A percentile compares a stretch with the other conserved stretches of the same genome.
Evolutionary conservation across 2,797 vertebrate genomes (phyloP).

Genomic region (Caiman crocodilus): DNA sequence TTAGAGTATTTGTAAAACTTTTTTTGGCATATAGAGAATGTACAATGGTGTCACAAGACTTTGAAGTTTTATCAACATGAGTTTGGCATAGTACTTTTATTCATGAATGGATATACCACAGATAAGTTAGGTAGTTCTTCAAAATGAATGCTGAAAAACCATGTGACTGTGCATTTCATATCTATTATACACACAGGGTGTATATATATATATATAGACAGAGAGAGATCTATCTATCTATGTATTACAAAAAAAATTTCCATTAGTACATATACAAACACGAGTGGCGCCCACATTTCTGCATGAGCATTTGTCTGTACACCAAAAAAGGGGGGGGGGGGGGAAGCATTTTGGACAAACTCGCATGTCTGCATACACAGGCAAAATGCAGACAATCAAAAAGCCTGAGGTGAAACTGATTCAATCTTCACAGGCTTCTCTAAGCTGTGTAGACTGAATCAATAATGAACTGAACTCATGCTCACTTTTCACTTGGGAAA

Average conservation of each 20-base stretch:
- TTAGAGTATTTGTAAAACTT: not conserved
- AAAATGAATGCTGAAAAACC: conserved; percentile 9
- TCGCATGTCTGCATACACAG: too few relatives aligned
- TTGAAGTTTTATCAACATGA: not conserved
- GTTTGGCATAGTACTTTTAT: not conserved
- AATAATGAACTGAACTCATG: too few relatives aligned
- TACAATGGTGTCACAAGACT: not conserved
- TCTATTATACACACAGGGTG: not conserved
- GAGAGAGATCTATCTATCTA: too few relatives aligned
- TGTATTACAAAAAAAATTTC: not conserved
- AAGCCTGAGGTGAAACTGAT: too few relatives aligned
- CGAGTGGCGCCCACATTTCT: not conserved
- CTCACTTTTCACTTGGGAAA: too few relatives aligned
- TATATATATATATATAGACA: too few relatives aligned
- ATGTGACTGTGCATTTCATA: not conserved
- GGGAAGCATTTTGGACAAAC: too few relatives aligned
- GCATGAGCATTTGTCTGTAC: not conserved
- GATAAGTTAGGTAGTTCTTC: not conserved
- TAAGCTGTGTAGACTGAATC: too few relatives aligned
- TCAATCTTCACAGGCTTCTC: too few relatives aligned
- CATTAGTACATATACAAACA: not conserved
- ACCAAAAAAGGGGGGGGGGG: not conserved
- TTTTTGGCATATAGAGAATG: not conserved
- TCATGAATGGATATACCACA: not conserved
- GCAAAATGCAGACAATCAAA: too few relatives aligned